Percentiles rank a stretch among this genome's conserved stretches.
Evolutionary conservation across 1,140 invertebrate species (phyloP).

Genomic region (Tetragnatha versicolor): DNA sequence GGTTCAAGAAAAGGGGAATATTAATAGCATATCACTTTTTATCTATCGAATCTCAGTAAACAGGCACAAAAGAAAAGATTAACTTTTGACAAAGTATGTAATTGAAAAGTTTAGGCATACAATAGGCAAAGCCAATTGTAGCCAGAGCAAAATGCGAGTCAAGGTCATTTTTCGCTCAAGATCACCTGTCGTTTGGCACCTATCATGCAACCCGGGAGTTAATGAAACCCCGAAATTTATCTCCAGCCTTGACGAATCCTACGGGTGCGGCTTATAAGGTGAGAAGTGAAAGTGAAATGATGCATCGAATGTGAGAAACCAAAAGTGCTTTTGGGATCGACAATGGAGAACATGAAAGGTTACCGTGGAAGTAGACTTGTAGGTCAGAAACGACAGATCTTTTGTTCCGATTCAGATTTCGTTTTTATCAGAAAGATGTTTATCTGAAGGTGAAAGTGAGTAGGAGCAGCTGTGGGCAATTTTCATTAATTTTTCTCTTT

Average conservation of each 20-base stretch:
- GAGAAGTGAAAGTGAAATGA: constrained; percentile 24
- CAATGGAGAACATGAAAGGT: constrained; percentile 27
- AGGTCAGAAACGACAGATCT: constrained; percentile 40
- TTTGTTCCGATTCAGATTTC: constrained; percentile 9
- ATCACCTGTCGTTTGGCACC: constrained; percentile 2
- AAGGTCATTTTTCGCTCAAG: constrained; percentile 13
- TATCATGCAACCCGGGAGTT: constrained; percentile 7
- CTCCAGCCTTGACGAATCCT: constrained; percentile 30
- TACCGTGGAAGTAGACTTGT: constrained; percentile 40
- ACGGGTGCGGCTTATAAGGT: constrained; percentile 33
- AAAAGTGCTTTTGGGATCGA: constrained; percentile 2
- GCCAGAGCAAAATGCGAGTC: background rate
- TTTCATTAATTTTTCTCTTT: constrained; percentile 20
- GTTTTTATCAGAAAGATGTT: constrained; percentile 23
- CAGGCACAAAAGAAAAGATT: background rate
- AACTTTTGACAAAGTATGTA: no score
- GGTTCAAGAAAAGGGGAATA: background rate
- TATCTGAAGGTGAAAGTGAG: constrained; percentile 34
- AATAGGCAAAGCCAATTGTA: constrained; percentile 10
- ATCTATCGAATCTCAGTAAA: background rate
- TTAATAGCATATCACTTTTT: background rate
- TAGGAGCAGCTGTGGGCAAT: constrained; percentile 15
- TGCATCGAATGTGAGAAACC: background rate
- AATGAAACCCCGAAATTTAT: constrained; percentile 25
- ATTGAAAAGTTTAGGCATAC: no score